Evolutionary conservation across 2,888 invertebrate species (phyloP), one percentile per base, ranked within the genome.

Genomic region (Sinohyriopsis cumingii): DNA sequence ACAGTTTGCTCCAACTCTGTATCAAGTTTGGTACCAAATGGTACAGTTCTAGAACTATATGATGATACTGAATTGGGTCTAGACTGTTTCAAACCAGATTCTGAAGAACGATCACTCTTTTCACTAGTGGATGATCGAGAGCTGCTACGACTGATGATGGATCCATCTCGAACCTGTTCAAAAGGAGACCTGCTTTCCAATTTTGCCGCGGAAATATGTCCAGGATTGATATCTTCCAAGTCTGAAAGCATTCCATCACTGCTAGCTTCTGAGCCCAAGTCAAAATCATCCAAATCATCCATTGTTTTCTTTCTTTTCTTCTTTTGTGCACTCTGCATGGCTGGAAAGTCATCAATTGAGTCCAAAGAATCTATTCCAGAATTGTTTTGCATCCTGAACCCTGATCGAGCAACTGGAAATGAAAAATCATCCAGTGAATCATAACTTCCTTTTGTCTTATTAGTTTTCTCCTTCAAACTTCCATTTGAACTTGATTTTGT

Each of bases 81-180:
- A 45, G 45, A 2, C 45, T 45, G 45, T 45, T 45, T 45, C 45
- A 45, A 12, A 12, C 45, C 45, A 45, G 12, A 45, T 12, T 45
- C 45, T 67, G 67, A 12, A 73, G 19, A 28, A 45, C 9, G 45
- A 45, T 69, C 71, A 68, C 78, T 78, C 28, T 67, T 67, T 65
- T 84, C 82, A 74, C 82, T 82, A 15, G 81, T 59, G 70, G 82
- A 82, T 2, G 82, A 82, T 59, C 71, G 73, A 7, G 84, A 82
- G 73, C 82, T 82, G 68, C 81, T 78, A 54, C 80, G 67, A 73
- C 83, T 83, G 24, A 75, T 73, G 33, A 59, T 59, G 9, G 59
- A 55, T 55, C 56, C 59, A 3, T 33, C 63, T 63, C 65, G 63
- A 56, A 22, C 22, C n/a, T n/a, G 56, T 54, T 63, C 65, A n/a